Conservation (phyloP, 2,797 vertebrate species). For the Enteromius trimaculatus region DNA sequence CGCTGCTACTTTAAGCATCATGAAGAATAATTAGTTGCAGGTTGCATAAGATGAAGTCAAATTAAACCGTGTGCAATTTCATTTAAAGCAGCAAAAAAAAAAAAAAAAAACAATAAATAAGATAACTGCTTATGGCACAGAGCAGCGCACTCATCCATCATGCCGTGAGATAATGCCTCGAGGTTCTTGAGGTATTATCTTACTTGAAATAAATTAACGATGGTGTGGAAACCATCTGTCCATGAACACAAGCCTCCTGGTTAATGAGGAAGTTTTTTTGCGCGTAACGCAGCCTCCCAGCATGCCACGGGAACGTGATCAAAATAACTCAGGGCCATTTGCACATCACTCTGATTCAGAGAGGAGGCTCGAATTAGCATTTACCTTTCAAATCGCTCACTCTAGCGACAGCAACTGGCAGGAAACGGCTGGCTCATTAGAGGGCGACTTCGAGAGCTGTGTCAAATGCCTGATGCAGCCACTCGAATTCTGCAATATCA, state of each 20-base stretch:
- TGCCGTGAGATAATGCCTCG: slow-evolving; percentile 1
- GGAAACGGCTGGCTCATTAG: slow-evolving; percentile 29
- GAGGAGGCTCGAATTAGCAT: slow-evolving; percentile 40
- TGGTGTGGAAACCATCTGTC: slow-evolving; percentile 52
- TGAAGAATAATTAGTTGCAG: slow-evolving; percentile 3
- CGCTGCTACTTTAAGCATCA: slow-evolving; percentile 9
- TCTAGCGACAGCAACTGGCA: slow-evolving; percentile 1
- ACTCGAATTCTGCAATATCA: not conserved
- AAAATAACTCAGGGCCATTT: slow-evolving; percentile 37
- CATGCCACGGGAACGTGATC: slow-evolving; percentile 44
- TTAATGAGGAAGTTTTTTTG: slow-evolving; percentile 52
- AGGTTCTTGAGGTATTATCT: slow-evolving; percentile 46
- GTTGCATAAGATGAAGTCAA: slow-evolving; percentile 17
- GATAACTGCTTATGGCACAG: slow-evolving; percentile 32
- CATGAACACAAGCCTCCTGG: slow-evolving; percentile 28
- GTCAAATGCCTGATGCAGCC: not conserved
- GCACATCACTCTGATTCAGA: slow-evolving; percentile 33
- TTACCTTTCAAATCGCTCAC: slow-evolving; percentile 31
- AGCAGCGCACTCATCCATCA: slow-evolving; percentile 35
- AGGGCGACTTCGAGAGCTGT: not conserved
- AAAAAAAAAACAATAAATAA: slow-evolving; percentile 35
- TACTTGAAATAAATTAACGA: slow-evolving; percentile 53
- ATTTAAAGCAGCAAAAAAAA: slow-evolving; percentile 22
- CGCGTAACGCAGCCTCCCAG: slow-evolving; percentile 42
- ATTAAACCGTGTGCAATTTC: slow-evolving; percentile 8